Evolutionary conservation across 2,113 vertebrate genomes (phyloP).

Genomic region (Pimephales promelas): DNA sequence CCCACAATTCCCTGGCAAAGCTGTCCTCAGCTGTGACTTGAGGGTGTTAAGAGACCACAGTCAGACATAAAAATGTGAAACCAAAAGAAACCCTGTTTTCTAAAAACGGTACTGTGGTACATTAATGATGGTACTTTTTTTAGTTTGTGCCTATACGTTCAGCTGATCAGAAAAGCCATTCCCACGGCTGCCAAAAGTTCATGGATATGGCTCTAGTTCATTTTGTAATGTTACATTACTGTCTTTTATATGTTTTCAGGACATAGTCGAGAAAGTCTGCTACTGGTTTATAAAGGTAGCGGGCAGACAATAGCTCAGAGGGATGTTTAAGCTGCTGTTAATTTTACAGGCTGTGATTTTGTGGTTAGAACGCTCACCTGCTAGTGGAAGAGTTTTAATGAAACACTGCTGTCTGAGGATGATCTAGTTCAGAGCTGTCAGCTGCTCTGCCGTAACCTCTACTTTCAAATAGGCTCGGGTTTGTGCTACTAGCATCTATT

Average conservation of each 20-base stretch:
- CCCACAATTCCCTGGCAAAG: constrained; percentile 62
- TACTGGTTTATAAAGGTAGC: constrained; percentile 13
- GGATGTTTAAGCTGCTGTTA: constrained; percentile 26
- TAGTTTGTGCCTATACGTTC: neutral
- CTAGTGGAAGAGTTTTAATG: constrained; percentile 11
- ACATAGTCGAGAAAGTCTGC: constrained; percentile 25
- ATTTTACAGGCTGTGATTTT: constrained; percentile 20
- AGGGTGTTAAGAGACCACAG: neutral
- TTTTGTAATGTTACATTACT: neutral
- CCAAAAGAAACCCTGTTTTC: neutral
- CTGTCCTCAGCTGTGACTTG: neutral
- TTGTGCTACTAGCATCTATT: neutral
- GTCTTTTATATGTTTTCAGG: neutral
- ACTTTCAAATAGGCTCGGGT: neutral
- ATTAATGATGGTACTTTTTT: neutral
- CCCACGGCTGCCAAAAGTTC: constrained; percentile 54
- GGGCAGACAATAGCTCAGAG: constrained; percentile 15
- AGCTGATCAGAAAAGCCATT: constrained; percentile 16
- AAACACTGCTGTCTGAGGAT: constrained; percentile 31
- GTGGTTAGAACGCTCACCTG: neutral
- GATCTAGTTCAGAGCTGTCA: neutral
- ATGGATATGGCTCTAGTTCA: constrained; percentile 12
- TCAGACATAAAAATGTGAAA: neutral
- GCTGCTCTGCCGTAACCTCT: neutral
- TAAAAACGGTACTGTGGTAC: neutral